Evolutionary conservation across 2,797 vertebrate species (phyloP).

Genomic region (Brotogeris chrysoptera): DNA sequence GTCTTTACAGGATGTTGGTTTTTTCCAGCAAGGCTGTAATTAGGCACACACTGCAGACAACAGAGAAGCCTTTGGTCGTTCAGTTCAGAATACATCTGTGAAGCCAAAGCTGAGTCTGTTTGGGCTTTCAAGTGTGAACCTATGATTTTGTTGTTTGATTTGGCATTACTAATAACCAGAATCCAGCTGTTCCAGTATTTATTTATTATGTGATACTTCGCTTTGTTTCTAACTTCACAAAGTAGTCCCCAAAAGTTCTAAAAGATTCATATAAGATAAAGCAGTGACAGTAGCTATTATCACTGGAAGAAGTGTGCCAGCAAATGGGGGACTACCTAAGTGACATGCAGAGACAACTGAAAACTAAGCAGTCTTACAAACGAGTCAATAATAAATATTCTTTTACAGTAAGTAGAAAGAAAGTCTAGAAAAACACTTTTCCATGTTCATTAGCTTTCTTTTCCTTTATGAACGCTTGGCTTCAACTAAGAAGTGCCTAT

Average conservation of each 20-base stretch:
- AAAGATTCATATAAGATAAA: not conserved
- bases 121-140: constrained; percentile 19
- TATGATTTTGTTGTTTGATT: constrained; percentile 47
- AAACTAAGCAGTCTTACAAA: not conserved
- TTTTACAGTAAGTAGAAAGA: not conserved
- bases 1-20: constrained; percentile 20
- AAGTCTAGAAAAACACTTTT: not conserved
- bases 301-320: not conserved
- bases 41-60: constrained; percentile 21
- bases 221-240: not conserved
- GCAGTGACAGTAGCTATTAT: not conserved
- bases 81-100: constrained; percentile 35
- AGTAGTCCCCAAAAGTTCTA: not conserved
- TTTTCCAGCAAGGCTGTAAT: constrained; percentile 38
- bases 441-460: not conserved
- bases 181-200: constrained; percentile 8
- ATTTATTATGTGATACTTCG: not conserved
- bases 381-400: not conserved
- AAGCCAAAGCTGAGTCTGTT: constrained; percentile 4
- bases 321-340: not conserved
- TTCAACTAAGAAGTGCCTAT: not conserved
- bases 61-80: constrained; percentile 49
- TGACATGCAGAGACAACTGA: not conserved
- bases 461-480: not conserved
- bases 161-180: constrained; percentile 14